Evolutionary conservation across 2,888 invertebrate species (phyloP).

Genomic region (Germaria angustata): DNA sequence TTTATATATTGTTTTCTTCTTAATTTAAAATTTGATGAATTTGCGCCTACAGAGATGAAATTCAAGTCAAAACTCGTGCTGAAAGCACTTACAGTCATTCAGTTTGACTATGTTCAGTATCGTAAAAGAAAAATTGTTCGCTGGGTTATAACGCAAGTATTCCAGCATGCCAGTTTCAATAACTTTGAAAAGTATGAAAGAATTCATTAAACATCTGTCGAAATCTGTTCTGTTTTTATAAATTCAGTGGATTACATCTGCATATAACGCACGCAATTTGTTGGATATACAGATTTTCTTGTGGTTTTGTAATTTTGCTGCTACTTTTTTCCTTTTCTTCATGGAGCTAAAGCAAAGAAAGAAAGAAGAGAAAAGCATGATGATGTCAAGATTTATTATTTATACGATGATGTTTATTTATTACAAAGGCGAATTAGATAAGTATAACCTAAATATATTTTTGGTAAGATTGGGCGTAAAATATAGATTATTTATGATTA

Average conservation of each 20-base stretch:
- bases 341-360: too few relatives aligned
- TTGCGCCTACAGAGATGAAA: too few relatives aligned
- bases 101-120: neutral
- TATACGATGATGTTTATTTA: neutral
- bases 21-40: too few relatives aligned
- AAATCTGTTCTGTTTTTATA: conserved; percentile 29
- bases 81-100: too few relatives aligned
- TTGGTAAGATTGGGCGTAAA: too few relatives aligned
- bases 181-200: neutral
- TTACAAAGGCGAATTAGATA: neutral
- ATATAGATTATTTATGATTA: too few relatives aligned
- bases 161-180: neutral
- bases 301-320: neutral
- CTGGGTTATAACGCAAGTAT: neutral
- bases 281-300: neutral
- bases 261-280: conserved; percentile 40
- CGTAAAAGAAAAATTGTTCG: neutral
- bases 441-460: too few relatives aligned
- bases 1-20: too few relatives aligned
- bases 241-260: neutral
- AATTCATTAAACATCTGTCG: conserved; percentile 41
- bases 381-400: neutral
- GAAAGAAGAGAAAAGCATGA: too few relatives aligned
- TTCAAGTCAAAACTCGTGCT: too few relatives aligned
- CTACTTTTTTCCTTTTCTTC: too few relatives aligned